Conservation (phyloP, 2,797 vertebrate species). For the Sebastes melanostomus region DNA sequence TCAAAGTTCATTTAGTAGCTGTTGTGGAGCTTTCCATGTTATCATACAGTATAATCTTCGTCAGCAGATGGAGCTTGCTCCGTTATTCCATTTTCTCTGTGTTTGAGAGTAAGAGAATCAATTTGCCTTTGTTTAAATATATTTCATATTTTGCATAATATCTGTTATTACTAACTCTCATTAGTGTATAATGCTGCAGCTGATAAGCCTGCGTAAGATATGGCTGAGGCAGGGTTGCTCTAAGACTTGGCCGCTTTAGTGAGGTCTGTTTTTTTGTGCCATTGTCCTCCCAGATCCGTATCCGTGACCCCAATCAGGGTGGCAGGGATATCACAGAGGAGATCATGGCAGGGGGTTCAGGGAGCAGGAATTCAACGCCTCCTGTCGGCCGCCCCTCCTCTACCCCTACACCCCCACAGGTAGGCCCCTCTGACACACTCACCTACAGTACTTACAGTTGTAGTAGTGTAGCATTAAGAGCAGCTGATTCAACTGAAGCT, state of each 20-base stretch:
- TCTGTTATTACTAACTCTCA: not conserved
- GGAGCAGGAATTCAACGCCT: slow-evolving; percentile 84
- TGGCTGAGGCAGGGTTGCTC: not conserved
- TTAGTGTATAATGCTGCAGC: not conserved
- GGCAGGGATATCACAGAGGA: slow-evolving; percentile 98
- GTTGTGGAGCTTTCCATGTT: not conserved
- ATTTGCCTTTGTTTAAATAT: not conserved
- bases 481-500: not conserved
- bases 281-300: slow-evolving; percentile 91
- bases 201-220: not conserved
- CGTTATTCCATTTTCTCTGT: not conserved
- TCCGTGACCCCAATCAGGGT: slow-evolving; percentile 98
- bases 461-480: not conserved
- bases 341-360: slow-evolving; percentile 92
- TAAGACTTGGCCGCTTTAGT: slow-evolving; percentile 66
- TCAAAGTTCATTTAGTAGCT: not conserved
- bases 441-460: not conserved
- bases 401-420: slow-evolving; percentile 93
- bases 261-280: slow-evolving; percentile 56
- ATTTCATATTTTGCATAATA: not conserved
- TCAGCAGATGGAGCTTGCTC: not conserved
- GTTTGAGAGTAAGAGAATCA: not conserved
- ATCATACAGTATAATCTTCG: not conserved
- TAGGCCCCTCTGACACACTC: slow-evolving; percentile 53
- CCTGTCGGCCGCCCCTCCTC: slow-evolving; percentile 88